Base-by-base conservation (phyloP, 1,140 invertebrate species). In the Planococcus citri region DNA sequence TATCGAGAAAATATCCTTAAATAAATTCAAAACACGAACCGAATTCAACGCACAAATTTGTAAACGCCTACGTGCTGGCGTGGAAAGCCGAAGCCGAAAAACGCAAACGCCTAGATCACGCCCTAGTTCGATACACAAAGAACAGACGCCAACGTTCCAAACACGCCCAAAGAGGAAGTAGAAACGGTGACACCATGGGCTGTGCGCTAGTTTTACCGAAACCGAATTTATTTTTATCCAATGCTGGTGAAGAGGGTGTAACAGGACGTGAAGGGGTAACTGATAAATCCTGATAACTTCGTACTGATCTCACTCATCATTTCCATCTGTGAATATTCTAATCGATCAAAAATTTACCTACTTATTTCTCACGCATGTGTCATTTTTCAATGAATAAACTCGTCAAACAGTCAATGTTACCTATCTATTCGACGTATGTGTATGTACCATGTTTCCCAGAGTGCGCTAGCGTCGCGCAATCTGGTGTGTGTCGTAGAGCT, bases 201-300 rank as follows among this genome's bases (percentile, higher is more conserved):
- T 20, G 60, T 64, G 60, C 60, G 17, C 60, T 64, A 64, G 60
- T 64, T 64, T 64, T 25, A 27, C 60, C 22, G n/a, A n/a, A n/a
- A n/a, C n/a, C n/a, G 60, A 64, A 64, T 64, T 64, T 64, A 64
- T 64, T 64, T 64, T 64, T 64, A 64, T 64, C 60, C 60, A 64
- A 64, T 64, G 60, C 10, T 64, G 60, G 60, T 24, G 60, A 64
- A 64, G 25, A 27, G 60, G 60, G 21, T 24, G 60, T 64, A 27
- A 64, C 60, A 64, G 22, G 60, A 64, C 60, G 60, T 24, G 60
- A 12, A 64, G 60, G 60, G 60, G 20, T 24, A 64, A 4, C 24
- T 17, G 22, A n/a, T n/a, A n/a, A n/a, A n/a, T n/a, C n/a, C n/a
- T n/a, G n/a, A n/a, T n/a, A n/a, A n/a, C n/a, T 24, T 27, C 60